These are phyloP conservation scores for Scomberomorus guttatus DNA, from an alignment of 2,797 vertebrate species.

Conservation along the genomic window DNA sequence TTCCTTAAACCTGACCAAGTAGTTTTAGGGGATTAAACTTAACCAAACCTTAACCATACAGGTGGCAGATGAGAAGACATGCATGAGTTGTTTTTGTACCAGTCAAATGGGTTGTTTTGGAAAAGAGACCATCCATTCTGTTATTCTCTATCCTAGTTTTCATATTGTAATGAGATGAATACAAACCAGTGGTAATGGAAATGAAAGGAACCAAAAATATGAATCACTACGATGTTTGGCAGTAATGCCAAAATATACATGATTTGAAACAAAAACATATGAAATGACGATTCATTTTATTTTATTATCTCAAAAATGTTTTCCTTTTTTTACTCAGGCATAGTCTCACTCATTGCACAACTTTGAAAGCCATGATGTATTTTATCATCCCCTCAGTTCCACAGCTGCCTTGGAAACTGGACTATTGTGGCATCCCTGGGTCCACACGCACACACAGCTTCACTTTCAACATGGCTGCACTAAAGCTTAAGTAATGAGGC, in stretches of 20 bases:
- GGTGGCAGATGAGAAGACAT: too few species aligned
- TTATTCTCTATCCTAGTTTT: neutral
- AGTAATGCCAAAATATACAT: too few species aligned
- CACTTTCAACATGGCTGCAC: slow-evolving; percentile 49
- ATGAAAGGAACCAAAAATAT: neutral
- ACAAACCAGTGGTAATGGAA: neutral
- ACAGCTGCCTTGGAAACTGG: slow-evolving; percentile 1
- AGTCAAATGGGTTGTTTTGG: too few species aligned
- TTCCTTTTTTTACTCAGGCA: neutral
- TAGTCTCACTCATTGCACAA: too few species aligned
- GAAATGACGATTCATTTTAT: neutral
- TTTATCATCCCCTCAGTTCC: neutral
- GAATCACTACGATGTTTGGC: neutral
- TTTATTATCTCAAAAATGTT: too few species aligned
- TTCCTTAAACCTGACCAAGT: too few species aligned
- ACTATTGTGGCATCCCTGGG: too few species aligned
- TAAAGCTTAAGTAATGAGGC: slow-evolving; percentile 72
- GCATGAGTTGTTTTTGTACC: too few species aligned
- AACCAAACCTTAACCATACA: too few species aligned
- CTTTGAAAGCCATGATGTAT: neutral
- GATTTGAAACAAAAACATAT: too few species aligned
- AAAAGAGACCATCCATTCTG: too few species aligned
- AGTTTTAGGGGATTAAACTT: too few species aligned
- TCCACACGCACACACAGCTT: slow-evolving; percentile 22
- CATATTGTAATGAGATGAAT: neutral